These are phyloP conservation scores for Reticulitermes lucifugus DNA, from an alignment of 2,888 invertebrate genomes.

Conservation along the genomic window DNA sequence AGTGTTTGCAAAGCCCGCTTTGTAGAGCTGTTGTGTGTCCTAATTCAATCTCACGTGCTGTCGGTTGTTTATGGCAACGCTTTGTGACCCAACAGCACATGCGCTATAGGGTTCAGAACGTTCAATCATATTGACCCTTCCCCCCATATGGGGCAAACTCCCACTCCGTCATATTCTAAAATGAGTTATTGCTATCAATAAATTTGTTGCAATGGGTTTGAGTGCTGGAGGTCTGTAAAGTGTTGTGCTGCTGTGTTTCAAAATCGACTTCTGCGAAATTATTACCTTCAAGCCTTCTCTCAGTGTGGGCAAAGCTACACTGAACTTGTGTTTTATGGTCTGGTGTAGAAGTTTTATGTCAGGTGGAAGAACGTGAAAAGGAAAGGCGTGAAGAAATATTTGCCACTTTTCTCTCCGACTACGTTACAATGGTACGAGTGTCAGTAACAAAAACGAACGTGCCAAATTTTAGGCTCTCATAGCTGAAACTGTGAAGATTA, in stretches of 20 bases:
- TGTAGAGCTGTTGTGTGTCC: background rate
- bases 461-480: too few species aligned
- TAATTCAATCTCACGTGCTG: background rate
- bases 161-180: background rate
- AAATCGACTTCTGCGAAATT: background rate
- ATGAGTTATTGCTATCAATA: constrained; percentile 22
- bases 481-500: too few species aligned
- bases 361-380: background rate
- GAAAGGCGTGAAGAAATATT: background rate
- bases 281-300: background rate
- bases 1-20: background rate
- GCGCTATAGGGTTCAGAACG: background rate
- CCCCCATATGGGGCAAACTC: background rate
- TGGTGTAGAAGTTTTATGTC: background rate
- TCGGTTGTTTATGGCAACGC: background rate
- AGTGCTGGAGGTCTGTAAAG: background rate
- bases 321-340: background rate
- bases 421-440: background rate
- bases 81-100: background rate
- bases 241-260: background rate
- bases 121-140: background rate
- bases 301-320: background rate
- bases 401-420: background rate
- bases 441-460: background rate
- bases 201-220: background rate